Evolutionary conservation across 2,888 invertebrate genomes (phyloP), one percentile per base, ranked within the genome.

Genomic region (Tholera decimalis): DNA sequence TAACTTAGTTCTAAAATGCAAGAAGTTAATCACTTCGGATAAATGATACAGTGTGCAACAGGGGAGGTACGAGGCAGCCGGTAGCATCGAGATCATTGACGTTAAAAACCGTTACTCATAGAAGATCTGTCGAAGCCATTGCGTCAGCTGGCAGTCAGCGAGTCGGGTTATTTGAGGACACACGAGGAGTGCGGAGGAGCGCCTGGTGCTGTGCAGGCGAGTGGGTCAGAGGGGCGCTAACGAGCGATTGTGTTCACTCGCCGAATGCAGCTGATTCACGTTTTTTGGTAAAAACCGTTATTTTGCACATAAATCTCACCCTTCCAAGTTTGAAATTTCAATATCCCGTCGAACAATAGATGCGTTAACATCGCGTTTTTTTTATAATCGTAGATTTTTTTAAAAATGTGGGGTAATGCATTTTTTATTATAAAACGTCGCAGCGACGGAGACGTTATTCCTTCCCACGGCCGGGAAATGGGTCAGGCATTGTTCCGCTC

Each of bases 401-500:
- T 83, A 83, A 88, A 92, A 95, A 94, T 92, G 89, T 95, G 95
- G 95, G 95, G 95, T 95, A 95, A 95, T 95, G 95, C 93, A 91
- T 88, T 95, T 95, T 95, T 95, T 95, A 94, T 93, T 87, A 86
- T 85, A 88, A 88, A 92, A 91, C 85, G 86, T 86, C 84, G 68
- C 82, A 85, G 82, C 86, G 85, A 85, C 90, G 90, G 86, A 92
- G 92, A 90, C 91, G 95, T 95, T 95, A 95, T 93, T 94, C 92
- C 91, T 95, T 95, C 95, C 95, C 95, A 95, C 95, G 95, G 93
- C 92, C 87, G 93, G 93, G 94, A 95, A 93, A 89, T 95, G 95
- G 95, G 95, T 94, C 95, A 95, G 85, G 89, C 91, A 91, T 94
- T 94, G 95, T 94, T 92, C 91, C 86, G 88, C 84, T 91, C 88